phyloP scores from a whole-genome alignment of 2,113 vertebrate species.

The Nesospiza acunhae region DNA sequence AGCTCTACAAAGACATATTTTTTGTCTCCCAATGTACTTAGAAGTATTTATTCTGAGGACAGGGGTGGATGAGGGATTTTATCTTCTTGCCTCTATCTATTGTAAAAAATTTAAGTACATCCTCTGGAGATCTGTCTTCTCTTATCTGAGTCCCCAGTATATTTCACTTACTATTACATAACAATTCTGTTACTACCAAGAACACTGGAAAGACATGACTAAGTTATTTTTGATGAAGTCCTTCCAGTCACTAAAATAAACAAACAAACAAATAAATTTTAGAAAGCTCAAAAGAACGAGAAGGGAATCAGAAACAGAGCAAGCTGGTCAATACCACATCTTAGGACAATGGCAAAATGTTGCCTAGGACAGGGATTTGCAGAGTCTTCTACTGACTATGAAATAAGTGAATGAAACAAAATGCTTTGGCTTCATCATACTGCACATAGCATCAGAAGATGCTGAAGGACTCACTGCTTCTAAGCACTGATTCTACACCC shows the following conservation, averaged over 20 bases:
- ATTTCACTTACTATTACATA: background rate
- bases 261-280: background rate
- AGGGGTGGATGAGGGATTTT: background rate
- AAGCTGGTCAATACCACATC: background rate
- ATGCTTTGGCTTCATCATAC: background rate
- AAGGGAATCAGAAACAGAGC: background rate
- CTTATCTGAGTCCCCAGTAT: background rate
- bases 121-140: background rate
- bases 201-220: background rate
- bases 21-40: background rate
- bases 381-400: background rate
- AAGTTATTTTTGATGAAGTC: background rate
- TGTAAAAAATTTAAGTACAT: background rate
- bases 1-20: background rate
- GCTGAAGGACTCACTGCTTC: background rate
- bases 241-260: background rate
- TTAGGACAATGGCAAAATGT: background rate
- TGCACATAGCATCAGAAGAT: background rate
- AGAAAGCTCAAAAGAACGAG: rapidly evolving
- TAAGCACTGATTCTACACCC: background rate
- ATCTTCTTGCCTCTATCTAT: background rate
- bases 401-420: background rate
- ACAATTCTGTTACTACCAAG: background rate
- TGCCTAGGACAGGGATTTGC: background rate
- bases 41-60: background rate